These are phyloP conservation scores for Palythoa grandis DNA, from an alignment of 92 coral and sea anemone species.

Conservation along the genomic window DNA sequence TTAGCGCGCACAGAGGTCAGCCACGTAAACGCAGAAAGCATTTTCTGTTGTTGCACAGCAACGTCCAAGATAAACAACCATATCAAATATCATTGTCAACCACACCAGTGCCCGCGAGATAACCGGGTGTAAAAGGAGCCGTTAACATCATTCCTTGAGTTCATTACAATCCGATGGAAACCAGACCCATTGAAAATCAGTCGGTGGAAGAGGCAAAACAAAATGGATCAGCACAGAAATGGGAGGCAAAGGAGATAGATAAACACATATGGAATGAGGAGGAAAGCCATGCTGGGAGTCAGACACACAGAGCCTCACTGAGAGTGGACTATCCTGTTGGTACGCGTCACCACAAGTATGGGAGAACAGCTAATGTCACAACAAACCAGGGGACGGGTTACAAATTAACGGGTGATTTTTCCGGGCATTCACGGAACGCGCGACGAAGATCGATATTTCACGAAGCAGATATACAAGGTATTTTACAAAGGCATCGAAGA, in stretches of 20 bases:
- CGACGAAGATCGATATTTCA: conserved; percentile 18
- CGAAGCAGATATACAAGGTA: conserved; percentile 20
- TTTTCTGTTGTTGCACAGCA: conserved; percentile 7
- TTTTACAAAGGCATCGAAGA: conserved; percentile 20
- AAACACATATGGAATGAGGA: not conserved
- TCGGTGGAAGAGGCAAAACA: not conserved
- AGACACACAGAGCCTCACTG: not conserved
- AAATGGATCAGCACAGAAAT: conserved; percentile 19
- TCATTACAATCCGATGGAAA: conserved; percentile 21
- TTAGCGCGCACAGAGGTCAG: too few relatives aligned
- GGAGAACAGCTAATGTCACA: not conserved
- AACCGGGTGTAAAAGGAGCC: not conserved
- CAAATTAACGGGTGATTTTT: not conserved
- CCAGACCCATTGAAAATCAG: not conserved
- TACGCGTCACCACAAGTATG: not conserved
- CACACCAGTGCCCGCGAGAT: not conserved
- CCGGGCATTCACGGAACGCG: conserved; percentile 3
- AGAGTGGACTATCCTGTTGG: conserved; percentile 16
- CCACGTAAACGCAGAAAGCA: not conserved
- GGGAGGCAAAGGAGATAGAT: not conserved
- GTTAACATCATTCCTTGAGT: conserved; percentile 14
- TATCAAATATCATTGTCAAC: conserved; percentile 16
- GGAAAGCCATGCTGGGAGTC: not conserved
- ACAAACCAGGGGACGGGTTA: not conserved
- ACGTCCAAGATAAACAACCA: not conserved